These are phyloP conservation scores for Trachelus stipa DNA, from an alignment of 2,888 invertebrate genomes.

Conservation along the genomic window DNA sequence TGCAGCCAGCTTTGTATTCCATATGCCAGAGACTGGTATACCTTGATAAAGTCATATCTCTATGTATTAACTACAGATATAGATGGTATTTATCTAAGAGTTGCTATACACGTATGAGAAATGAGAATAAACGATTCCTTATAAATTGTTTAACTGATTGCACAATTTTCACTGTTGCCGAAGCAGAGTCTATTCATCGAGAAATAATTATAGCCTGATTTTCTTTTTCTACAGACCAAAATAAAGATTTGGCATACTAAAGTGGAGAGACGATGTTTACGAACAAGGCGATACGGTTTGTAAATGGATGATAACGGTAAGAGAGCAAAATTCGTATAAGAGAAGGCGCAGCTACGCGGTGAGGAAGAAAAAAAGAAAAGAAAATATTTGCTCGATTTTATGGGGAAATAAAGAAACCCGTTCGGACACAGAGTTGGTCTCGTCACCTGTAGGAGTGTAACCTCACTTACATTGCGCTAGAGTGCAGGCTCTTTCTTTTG, in stretches of 20 bases:
- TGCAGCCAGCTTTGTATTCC: background rate
- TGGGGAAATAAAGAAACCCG: background rate
- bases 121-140: background rate
- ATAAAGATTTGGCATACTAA: background rate
- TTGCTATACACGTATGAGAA: background rate
- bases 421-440: background rate
- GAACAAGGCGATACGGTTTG: background rate
- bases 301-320: background rate
- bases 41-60: background rate
- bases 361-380: background rate
- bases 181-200: background rate
- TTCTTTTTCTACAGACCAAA: background rate
- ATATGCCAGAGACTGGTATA: background rate
- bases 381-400: constrained; percentile 5
- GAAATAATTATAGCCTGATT: background rate
- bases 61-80: too few relatives aligned
- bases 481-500: constrained; percentile 1
- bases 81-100: background rate
- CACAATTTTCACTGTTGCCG: background rate
- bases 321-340: background rate
- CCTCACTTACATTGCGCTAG: background rate
- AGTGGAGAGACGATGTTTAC: background rate
- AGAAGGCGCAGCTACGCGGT: background rate
- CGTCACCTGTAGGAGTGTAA: background rate
- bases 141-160: background rate